A percentile compares a stretch with the other conserved stretches of the same genome.
Evolutionary conservation across 2,113 vertebrate genomes (phyloP).

Genomic region (Halichoerus grypus): DNA sequence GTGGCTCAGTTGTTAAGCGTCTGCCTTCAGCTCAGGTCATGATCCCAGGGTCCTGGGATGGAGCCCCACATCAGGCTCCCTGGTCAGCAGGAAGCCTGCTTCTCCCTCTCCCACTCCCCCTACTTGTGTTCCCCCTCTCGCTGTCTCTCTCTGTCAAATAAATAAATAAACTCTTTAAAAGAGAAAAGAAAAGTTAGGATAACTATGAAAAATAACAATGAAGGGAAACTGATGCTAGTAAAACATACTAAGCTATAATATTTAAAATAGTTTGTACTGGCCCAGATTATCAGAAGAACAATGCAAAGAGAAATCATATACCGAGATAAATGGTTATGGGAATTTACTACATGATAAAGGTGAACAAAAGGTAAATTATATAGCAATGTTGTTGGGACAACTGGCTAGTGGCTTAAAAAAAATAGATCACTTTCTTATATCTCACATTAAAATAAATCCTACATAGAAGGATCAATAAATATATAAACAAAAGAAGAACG

Average conservation of each 20-base stretch:
- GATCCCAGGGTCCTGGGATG: not conserved
- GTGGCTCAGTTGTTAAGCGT: not conserved
- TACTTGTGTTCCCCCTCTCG: not conserved
- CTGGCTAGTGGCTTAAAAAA: not conserved
- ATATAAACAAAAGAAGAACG: not conserved
- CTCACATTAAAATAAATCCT: not conserved
- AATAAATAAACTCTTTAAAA: not conserved
- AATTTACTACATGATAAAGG: not conserved
- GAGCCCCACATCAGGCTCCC: not conserved
- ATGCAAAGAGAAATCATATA: not conserved
- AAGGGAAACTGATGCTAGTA: not conserved
- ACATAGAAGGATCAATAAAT: not conserved
- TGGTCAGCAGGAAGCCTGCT: not conserved
- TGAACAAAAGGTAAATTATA: not conserved
- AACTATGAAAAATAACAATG: conserved; percentile 12
- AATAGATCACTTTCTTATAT: not conserved
- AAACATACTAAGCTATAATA: not conserved
- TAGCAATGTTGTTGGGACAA: not conserved
- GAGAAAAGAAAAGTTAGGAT: not conserved
- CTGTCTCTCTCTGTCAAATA: not conserved
- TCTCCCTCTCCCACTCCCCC: not conserved
- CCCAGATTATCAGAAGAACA: not conserved
- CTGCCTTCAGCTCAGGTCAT: not conserved
- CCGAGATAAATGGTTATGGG: not conserved
- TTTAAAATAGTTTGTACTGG: not conserved